Base-by-base conservation (phyloP, 1,140 invertebrate genomes). In the Triops longicaudatus region DNA sequence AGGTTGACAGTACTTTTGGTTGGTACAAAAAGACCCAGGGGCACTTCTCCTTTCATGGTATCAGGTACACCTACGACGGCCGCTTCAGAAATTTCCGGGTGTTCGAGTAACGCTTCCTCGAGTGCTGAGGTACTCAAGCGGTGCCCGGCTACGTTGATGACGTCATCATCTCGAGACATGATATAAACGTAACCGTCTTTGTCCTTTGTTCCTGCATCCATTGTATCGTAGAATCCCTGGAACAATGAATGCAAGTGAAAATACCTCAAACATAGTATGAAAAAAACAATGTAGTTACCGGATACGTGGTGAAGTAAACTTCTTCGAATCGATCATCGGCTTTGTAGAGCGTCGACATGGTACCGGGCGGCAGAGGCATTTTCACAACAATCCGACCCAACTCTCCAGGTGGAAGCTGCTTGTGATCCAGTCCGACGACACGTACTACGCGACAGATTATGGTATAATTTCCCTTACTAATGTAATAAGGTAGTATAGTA, bases 81-180 rank as follows among this genome's bases (percentile, higher is more conserved):
- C 0, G 91, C 91, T 80, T 97, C 95, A 0, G 88, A 90, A 0
- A 98, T 86, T 74, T 93, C 90, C 0, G 89, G 88, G 85, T 96
- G 94, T 12, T 91, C 87, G 11, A 97, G 82, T 10, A 97, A 88
- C 0, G 95, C 93, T 83, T 97, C 94, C 83, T 98, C 96, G 10
- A 98, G 82, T 0, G 92, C 92, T 1, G 91, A 89, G 0, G 95
- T 95, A 0, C 93, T 95, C 12, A 98, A 85, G 72, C 95, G 86
- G 82, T 97, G 95, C 0, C 96, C 95, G 1, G 96, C 92, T 0
- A 98, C 95, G 82, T 98, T 98, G 76, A 98, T 97, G n/a, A 98
- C 91, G 83, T 98, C 96, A 85, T 98, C 96, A 76, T 93, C 93
- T 27, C 96, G 86, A 0, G 95, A 92, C 41, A 94, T 93, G 0